These are phyloP conservation scores for Apodemia zela DNA, from an alignment of 2,888 invertebrate species.

Conservation along the genomic window DNA sequence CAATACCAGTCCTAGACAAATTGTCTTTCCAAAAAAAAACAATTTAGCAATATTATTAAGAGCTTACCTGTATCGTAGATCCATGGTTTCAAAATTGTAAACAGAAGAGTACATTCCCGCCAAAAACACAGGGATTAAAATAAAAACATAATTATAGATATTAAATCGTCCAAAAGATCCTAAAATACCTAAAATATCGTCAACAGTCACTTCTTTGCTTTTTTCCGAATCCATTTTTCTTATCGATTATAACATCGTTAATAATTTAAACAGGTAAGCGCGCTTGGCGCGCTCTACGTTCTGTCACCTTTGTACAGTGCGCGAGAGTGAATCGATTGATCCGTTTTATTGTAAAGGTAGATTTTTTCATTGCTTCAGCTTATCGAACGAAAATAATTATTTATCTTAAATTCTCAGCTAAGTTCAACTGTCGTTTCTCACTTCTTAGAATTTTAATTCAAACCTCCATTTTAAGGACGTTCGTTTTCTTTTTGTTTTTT, in stretches of 20 bases:
- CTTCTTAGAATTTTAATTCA: no score
- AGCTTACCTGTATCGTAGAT: constrained; percentile 64
- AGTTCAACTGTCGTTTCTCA: no score
- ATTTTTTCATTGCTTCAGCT: constrained; percentile 38
- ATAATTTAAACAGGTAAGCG: constrained; percentile 8
- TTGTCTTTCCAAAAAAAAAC: no score
- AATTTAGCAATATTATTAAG: no score
- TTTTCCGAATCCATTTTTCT: constrained; percentile 64
- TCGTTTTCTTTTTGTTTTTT: no score
- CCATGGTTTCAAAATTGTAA: constrained; percentile 72
- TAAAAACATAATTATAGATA: constrained; percentile 55
- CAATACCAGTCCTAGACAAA: no score
- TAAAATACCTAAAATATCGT: constrained; percentile 62
- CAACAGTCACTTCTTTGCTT: constrained; percentile 64
- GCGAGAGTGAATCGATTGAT: constrained; percentile 42
- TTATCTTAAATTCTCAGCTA: not conserved
- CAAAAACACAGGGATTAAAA: constrained; percentile 64
- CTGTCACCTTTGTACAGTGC: constrained; percentile 51
- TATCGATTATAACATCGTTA: not conserved
- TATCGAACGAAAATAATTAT: constrained; percentile 30
- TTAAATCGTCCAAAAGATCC: constrained; percentile 69
- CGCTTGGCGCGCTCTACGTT: constrained; percentile 41
- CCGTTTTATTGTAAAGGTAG: constrained; percentile 54
- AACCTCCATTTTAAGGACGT: no score
- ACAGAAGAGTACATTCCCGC: constrained; percentile 72